phyloP scores from a whole-genome alignment of 2,888 invertebrate genomes.

The Drosophila lutescens region DNA sequence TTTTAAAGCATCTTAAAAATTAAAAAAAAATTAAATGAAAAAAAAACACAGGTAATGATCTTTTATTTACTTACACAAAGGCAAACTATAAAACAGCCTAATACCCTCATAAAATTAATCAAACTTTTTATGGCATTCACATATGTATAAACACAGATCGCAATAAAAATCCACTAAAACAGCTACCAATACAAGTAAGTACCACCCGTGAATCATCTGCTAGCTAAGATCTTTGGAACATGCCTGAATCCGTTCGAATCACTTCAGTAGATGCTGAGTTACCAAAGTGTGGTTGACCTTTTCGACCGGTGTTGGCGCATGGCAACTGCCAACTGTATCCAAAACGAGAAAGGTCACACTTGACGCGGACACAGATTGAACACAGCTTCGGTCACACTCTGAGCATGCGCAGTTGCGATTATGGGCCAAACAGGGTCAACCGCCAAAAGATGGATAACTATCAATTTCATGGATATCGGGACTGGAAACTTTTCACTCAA shows the following conservation, averaged over 20 bases:
- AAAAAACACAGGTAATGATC: not conserved
- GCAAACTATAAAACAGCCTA: constrained; percentile 5
- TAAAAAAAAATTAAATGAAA: not conserved
- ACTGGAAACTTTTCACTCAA: constrained; percentile 21
- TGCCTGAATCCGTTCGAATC: not conserved
- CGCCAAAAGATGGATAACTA: constrained; percentile 26
- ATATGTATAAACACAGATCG: not conserved
- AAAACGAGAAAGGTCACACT: constrained; percentile 46
- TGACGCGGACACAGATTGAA: constrained; percentile 8
- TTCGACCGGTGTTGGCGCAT: constrained; percentile 27
- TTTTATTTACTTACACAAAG: not conserved
- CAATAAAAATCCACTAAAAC: constrained; percentile 16
- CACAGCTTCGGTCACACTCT: constrained; percentile 39
- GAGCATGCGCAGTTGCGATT: constrained; percentile 43
- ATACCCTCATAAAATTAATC: constrained; percentile 13
- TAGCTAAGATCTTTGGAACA: not conserved
- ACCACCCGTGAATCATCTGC: constrained; percentile 12
- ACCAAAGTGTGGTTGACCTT: constrained; percentile 36
- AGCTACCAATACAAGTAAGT: not conserved
- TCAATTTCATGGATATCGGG: constrained; percentile 40
- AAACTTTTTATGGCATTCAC: constrained; percentile 10
- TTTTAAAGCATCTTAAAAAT: not conserved
- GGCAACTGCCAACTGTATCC: constrained; percentile 34
- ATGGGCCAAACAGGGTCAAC: constrained; percentile 31
- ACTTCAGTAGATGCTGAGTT: constrained; percentile 6